Evolutionary conservation across 2,888 invertebrate genomes (phyloP).

Genomic region (Phasia obesa): DNA sequence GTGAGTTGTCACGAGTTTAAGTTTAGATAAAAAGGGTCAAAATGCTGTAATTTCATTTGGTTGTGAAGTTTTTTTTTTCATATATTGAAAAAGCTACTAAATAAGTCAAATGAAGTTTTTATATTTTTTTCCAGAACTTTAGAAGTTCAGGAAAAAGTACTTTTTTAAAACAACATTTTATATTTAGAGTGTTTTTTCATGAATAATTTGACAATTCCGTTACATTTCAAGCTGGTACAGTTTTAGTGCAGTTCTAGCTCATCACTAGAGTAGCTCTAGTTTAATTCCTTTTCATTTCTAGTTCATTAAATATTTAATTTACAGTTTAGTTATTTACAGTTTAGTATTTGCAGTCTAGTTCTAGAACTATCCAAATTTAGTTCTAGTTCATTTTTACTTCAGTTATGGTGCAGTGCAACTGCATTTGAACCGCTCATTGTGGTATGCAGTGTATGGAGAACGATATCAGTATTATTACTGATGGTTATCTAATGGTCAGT

Average conservation of each 20-base stretch:
- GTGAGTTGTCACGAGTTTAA: constrained; percentile 12
- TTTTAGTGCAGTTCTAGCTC: background rate
- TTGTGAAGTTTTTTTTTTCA: constrained; percentile 14
- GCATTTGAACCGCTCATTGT: too few relatives aligned
- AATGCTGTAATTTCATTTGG: constrained; percentile 36
- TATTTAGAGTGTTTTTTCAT: too few relatives aligned
- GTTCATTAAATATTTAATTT: too few relatives aligned
- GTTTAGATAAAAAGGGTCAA: constrained; percentile 28
- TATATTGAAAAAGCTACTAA: background rate
- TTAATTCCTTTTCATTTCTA: too few relatives aligned
- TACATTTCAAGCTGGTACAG: background rate
- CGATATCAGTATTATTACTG: too few relatives aligned
- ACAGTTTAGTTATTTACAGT: too few relatives aligned
- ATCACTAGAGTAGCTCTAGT: background rate
- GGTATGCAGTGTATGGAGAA: too few relatives aligned
- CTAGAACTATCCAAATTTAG: background rate
- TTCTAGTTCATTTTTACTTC: background rate
- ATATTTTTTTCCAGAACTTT: background rate
- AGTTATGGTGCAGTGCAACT: background rate
- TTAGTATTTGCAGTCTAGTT: background rate
- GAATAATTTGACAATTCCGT: too few relatives aligned
- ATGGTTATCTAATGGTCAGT: too few relatives aligned
- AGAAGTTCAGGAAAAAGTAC: too few relatives aligned
- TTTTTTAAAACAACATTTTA: too few relatives aligned
- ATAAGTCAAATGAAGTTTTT: constrained; percentile 10